These are phyloP conservation scores for Gryon sp. DNA, from an alignment of 1,140 invertebrate genomes.

Conservation along the genomic window DNA sequence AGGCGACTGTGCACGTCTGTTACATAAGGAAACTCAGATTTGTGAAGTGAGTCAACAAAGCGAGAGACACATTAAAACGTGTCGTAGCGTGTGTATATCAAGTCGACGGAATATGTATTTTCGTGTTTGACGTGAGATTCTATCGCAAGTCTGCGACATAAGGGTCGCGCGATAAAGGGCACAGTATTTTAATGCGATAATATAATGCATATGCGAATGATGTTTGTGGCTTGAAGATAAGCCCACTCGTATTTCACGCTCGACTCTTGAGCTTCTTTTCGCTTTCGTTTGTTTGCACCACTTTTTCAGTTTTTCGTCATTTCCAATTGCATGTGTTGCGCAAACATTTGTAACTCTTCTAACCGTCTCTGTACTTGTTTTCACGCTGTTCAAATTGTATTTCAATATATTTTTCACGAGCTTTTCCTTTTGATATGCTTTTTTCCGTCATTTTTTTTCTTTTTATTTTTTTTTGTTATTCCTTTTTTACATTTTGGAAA, in stretches of 20 bases:
- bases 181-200: constrained; percentile 65
- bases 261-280: constrained; percentile 39
- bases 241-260: constrained; percentile 59
- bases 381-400: constrained; percentile 26
- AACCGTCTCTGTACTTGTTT: constrained; percentile 1
- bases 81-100: constrained; percentile 41
- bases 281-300: constrained; percentile 19
- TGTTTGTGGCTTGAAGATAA: constrained; percentile 59
- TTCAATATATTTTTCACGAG: constrained; percentile 16
- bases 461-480: too few relatives aligned
- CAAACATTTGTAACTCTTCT: constrained; percentile 33
- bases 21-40: constrained; percentile 28
- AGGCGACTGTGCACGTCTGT: not conserved
- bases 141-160: constrained; percentile 46
- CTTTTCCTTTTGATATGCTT: constrained; percentile 12
- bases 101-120: constrained; percentile 49
- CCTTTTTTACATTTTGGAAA: too few relatives aligned
- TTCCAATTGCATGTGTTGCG: constrained; percentile 26
- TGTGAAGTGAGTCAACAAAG: constrained; percentile 40
- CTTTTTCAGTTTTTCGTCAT: constrained; percentile 34
- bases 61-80: constrained; percentile 34
- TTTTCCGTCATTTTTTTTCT: too few relatives aligned
- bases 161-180: constrained; percentile 58
- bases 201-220: constrained; percentile 63
- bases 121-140: constrained; percentile 58